A percentile compares a stretch with the other conserved stretches of the same genome.
Conservation (phyloP, 2,113 vertebrate species). For the Bagarius yarrelli region DNA sequence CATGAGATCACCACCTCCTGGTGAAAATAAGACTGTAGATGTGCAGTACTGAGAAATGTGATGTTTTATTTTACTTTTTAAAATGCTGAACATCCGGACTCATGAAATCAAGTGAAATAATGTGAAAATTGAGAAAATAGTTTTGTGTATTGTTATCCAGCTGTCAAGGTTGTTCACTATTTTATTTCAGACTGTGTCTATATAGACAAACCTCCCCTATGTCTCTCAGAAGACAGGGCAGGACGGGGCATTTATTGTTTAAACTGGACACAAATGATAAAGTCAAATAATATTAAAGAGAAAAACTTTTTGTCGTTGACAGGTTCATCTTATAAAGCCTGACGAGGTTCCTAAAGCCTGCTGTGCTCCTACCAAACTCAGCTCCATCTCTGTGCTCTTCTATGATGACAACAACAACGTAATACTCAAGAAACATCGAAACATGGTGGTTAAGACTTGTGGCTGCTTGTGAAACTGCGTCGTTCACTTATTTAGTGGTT, state of each 20-base stretch:
- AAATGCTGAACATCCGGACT: background rate
- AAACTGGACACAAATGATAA: background rate
- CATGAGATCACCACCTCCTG: background rate
- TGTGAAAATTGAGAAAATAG: background rate
- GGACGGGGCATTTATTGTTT: background rate
- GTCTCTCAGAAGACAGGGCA: background rate
- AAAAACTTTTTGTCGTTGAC: slow-evolving; percentile 15
- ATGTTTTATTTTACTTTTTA: background rate
- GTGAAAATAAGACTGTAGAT: background rate
- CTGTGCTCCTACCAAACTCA: slow-evolving; percentile 93
- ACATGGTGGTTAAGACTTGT: slow-evolving; percentile 97
- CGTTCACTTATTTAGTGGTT: background rate
- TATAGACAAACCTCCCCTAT: background rate
- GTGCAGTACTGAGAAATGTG: background rate
- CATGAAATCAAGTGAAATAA: background rate
- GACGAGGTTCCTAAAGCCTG: slow-evolving; percentile 89
- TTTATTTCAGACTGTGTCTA: background rate
- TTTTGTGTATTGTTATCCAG: background rate
- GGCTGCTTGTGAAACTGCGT: slow-evolving; percentile 80
- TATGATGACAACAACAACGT: slow-evolving; percentile 97
- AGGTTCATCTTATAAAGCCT: slow-evolving; percentile 93
- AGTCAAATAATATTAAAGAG: background rate
- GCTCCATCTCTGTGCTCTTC: slow-evolving; percentile 91
- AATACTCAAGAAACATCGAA: slow-evolving; percentile 92
- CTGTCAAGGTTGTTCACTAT: background rate